Conservation (phyloP, 1,140 invertebrate species). For the Pseudomyrmex dendroicus region DNA sequence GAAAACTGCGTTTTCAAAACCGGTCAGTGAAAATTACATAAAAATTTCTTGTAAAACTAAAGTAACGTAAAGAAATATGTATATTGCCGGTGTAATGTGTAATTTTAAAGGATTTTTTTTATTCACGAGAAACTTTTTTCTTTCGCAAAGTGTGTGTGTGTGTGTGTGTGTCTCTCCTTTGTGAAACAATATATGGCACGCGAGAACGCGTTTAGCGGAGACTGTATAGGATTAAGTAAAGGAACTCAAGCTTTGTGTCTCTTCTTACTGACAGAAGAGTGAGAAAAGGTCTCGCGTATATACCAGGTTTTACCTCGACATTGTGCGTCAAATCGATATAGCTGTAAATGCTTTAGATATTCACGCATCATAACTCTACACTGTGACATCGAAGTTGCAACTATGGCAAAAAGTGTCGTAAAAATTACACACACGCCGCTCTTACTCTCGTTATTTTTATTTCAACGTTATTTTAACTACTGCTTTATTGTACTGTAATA, state of each 20-base stretch:
- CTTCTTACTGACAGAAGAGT: not conserved
- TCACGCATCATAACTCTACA: slow-evolving; percentile 15
- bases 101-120: slow-evolving; percentile 46
- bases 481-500: not conserved
- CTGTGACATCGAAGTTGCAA: not conserved
- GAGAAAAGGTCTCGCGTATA: slow-evolving; percentile 13
- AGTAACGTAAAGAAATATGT: too few relatives aligned
- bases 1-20: too few relatives aligned
- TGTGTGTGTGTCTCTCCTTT: not conserved
- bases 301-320: not conserved
- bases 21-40: too few relatives aligned
- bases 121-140: slow-evolving; percentile 10
- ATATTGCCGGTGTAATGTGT: not conserved
- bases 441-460: not conserved
- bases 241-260: slow-evolving; percentile 51
- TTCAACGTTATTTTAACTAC: not conserved
- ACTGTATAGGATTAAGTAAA: slow-evolving; percentile 60
- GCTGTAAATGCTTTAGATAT: not conserved
- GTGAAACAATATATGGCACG: slow-evolving; percentile 24
- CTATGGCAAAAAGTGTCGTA: not conserved
- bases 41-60: too few relatives aligned
- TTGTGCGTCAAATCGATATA: slow-evolving; percentile 47
- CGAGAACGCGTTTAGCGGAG: slow-evolving; percentile 58
- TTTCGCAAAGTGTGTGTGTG: slow-evolving; percentile 1
- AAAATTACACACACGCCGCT: not conserved